Base-by-base conservation (phyloP, 2,113 vertebrate species). In the Pionites leucogaster region DNA sequence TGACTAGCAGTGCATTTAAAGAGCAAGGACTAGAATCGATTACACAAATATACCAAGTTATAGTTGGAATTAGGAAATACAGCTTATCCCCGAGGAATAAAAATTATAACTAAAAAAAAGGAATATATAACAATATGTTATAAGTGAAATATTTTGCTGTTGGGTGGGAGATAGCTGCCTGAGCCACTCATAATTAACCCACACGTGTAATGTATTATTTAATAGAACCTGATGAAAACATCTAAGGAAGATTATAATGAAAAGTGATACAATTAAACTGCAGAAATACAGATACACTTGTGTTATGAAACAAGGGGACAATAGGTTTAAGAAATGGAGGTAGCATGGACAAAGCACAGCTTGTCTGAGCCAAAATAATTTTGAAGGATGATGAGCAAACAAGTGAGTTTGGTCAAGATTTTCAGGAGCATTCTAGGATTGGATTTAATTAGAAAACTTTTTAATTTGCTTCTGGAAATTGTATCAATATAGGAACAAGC, bases 131-230 rank as follows among this genome's bases (percentile, higher is more conserved):
- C 27, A 82, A 67, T 59, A 42, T 31, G 5, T 47, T 60, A 15
- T 22, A 92, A 87, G 19, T 37, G 57, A 82, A 69, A 46, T 72
- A 72, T 65, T 90, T 82, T 52, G 74, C 46, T 80, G 31, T 11
- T 77, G 44, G 46, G 19, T 72, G 15, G 37, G 52, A 88, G 59
- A 63, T 8, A 65, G 57, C 71, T 72, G 27, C 52, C 63, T 82
- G 82, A 93, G 27, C 67, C 83, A 64, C 35, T 29, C 75, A 75
- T 91, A 93, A 92, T 81, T 94, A 95, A 84, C 24, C 27, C 8
- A 1, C 18, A 67, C 3, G 12, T 79, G 72, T 55, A 75, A 63
- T 39, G 25, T 8, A 81, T 60, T 5, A 0, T 82, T 90, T 71
- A 71, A 86, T 55, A 76, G 35, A 75, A 86, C 6, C 16, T 29